A percentile compares a stretch with the other conserved stretches of the same genome.
Conservation (phyloP, 2,797 vertebrate genomes). For the Erpetoichthys calabaricus region DNA sequence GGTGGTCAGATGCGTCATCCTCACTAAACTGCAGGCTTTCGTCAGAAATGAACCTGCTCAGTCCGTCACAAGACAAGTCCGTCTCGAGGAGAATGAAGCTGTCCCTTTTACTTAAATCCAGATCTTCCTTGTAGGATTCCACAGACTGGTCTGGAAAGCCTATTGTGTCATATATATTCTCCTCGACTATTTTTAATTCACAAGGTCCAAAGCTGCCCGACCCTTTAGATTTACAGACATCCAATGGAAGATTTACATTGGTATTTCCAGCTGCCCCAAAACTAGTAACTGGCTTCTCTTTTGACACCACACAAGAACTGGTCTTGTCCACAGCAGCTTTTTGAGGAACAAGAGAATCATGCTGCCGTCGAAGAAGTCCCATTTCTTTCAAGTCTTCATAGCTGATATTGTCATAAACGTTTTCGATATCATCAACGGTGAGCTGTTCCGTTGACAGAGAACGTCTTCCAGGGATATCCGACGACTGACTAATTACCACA, state of each 20-base stretch:
- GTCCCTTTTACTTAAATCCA: conserved; percentile 33
- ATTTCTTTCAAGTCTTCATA: conserved; percentile 85
- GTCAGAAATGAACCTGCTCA: conserved; percentile 60
- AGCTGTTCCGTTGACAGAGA: conserved; percentile 76
- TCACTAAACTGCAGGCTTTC: conserved; percentile 70
- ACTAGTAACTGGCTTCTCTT: conserved; percentile 25
- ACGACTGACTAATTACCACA: conserved; percentile 24
- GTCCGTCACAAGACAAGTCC: conserved; percentile 47
- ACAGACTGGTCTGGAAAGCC: conserved; percentile 55
- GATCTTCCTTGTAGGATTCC: conserved; percentile 25
- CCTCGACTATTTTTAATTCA: conserved; percentile 65
- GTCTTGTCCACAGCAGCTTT: conserved; percentile 38
- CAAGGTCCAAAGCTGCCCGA: conserved; percentile 40
- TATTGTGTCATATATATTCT: conserved; percentile 89
- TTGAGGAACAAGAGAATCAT: conserved; percentile 20
- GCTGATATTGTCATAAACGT: conserved; percentile 94
- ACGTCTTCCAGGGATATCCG: conserved; percentile 30
- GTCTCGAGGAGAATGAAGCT: conserved; percentile 50
- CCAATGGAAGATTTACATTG: conserved; percentile 25
- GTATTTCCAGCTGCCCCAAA: conserved; percentile 14
- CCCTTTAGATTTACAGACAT: conserved; percentile 26
- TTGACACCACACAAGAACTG: conserved; percentile 19
- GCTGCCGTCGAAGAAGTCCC: conserved; percentile 65
- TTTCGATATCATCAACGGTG: conserved; percentile 76
- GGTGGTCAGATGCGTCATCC: conserved; percentile 41